Evolutionary conservation across 2,797 vertebrate genomes (phyloP).

Genomic region (Myripristis murdjan): DNA sequence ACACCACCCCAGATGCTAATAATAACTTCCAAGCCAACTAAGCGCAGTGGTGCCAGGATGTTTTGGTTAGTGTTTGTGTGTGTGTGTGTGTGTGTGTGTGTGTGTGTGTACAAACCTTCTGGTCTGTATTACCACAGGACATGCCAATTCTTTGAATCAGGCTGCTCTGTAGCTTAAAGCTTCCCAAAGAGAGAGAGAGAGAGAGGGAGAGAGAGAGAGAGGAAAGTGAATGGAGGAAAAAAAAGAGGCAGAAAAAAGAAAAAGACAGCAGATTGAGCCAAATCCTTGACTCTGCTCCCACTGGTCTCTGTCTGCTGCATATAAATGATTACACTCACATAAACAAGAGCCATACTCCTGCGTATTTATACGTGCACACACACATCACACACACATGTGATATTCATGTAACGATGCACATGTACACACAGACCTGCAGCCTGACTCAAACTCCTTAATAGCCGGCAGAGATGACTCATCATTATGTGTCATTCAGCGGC

Average conservation of each 20-base stretch:
- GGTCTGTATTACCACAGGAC: slow-evolving; percentile 84
- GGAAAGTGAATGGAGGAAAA: slow-evolving; percentile 50
- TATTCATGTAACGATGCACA: neutral
- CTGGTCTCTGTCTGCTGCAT: neutral
- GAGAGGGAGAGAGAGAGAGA: slow-evolving; percentile 25
- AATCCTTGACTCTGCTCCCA: slow-evolving; percentile 35
- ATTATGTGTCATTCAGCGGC: slow-evolving; percentile 20
- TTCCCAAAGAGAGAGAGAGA: slow-evolving; percentile 61
- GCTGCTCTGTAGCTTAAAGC: slow-evolving; percentile 50
- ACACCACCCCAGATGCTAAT: slow-evolving; percentile 74
- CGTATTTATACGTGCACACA: slow-evolving; percentile 22
- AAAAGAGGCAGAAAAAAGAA: slow-evolving; percentile 28
- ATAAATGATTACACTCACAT: slow-evolving; percentile 23
- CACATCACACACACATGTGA: slow-evolving; percentile 12
- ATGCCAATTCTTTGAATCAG: slow-evolving; percentile 82
- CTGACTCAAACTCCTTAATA: neutral
- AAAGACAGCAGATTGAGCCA: slow-evolving; percentile 8
- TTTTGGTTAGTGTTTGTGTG: slow-evolving; percentile 67
- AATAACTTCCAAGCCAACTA: slow-evolving; percentile 76
- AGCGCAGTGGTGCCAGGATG: slow-evolving; percentile 67
- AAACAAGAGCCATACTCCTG: slow-evolving; percentile 6
- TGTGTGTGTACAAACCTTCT: slow-evolving; percentile 71
- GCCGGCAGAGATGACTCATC: slow-evolving; percentile 3
- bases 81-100: slow-evolving; percentile 21
- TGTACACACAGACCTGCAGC: neutral